A percentile compares a stretch with the other conserved stretches of the same genome.
Conservation (phyloP, 2,113 vertebrate species). For the Atlantisia rogersi region DNA sequence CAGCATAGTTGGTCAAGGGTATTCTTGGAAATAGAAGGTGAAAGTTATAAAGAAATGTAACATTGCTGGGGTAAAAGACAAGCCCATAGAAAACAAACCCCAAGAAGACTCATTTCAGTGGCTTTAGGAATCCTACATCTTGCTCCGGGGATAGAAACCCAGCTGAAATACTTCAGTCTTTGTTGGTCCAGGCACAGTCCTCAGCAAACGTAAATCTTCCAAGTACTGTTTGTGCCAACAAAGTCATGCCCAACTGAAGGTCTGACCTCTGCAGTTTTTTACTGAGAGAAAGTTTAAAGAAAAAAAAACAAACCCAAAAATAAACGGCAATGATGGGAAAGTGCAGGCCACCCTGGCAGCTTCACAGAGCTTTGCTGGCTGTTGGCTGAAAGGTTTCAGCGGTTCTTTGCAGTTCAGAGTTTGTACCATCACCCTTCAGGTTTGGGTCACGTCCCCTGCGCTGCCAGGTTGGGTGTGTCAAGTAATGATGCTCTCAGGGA, state of each 20-base stretch:
- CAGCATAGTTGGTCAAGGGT: not conserved
- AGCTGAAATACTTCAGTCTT: not conserved
- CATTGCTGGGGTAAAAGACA: not conserved
- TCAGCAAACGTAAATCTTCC: not conserved
- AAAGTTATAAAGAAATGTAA: not conserved
- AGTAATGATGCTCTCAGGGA: not conserved
- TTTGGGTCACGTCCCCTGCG: fast-evolving
- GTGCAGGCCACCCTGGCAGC: not conserved
- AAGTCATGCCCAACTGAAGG: not conserved
- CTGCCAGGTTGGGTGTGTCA: not conserved
- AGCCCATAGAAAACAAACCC: not conserved
- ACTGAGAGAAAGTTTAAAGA: not conserved
- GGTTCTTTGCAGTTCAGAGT: not conserved
- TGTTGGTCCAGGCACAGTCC: not conserved
- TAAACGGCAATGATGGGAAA: not conserved
- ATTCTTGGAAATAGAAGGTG: not conserved
- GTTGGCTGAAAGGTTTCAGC: not conserved
- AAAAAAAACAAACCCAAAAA: not conserved
- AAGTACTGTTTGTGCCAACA: not conserved
- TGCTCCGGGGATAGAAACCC: not conserved
- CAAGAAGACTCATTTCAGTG: not conserved
- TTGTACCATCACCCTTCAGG: not conserved
- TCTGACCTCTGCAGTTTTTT: not conserved
- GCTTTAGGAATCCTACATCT: not conserved
- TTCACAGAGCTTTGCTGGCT: not conserved